Base-by-base conservation (phyloP, 2,888 invertebrate species). In the Fragum whitleyi region DNA sequence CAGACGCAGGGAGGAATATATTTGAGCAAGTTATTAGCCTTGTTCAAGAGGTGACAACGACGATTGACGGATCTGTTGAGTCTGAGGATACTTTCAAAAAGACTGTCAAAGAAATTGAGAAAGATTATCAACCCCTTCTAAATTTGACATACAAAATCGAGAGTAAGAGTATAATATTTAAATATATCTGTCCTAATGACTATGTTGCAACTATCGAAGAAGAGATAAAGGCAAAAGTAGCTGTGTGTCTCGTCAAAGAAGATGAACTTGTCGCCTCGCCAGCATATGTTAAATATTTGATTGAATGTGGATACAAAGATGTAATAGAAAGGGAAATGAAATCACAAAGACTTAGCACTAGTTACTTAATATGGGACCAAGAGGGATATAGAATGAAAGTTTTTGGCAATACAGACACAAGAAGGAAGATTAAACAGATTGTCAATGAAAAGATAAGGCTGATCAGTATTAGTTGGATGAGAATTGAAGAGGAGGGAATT, bases 401-500 rank as follows among this genome's bases (percentile, higher is more conserved):
- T 0, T 39, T 53, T 51, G 78, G 74, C 6, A 74, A 65, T 14
- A 59, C 67, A 14, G 21, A 55, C 0, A 29, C n/a, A 1, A 21
- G 67, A 26, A 26, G 62, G 62, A 19, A 65, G 21, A 53, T 78
- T 23, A 47, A 61, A 36, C 26, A 5, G 5, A 21, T 75, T 28
- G 68, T 81, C 26, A 47, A 68, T 32, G n/a, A n/a, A 23, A 23
- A 55, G 11, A 73, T 59, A 11, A 53, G 32, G 14, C 42, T 55
- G 5, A 65, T 82, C 2, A 26, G 57, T 7, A 36, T 68, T 19
- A 53, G 68, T 19, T 82, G 82, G 82, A 73, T 26, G 47, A 16
- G 61, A 42, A 29, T 69, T 11, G 65, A 72, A 71, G 69, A 55
- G 51, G 73, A 72, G 16, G 78, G 78, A 19, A 76, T 82, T 28